Evolutionary conservation across 35 echinoderm and acorn worm species (phyloP).

Genomic region (Ptychodera flava): DNA sequence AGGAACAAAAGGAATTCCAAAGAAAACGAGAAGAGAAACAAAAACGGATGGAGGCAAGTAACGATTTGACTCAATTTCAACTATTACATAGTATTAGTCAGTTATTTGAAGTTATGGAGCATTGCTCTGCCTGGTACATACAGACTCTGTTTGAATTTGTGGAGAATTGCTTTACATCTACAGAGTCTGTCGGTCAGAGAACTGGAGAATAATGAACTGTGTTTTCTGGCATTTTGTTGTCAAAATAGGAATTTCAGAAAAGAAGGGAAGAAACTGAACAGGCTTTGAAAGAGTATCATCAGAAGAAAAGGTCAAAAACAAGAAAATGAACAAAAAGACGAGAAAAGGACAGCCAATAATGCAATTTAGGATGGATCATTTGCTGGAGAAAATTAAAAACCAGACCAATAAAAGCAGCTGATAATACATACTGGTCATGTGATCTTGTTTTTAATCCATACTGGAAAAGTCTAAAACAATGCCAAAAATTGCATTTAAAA

Average conservation of each 20-base stretch:
- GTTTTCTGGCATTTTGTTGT: not conserved
- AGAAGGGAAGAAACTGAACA: constrained; percentile 10
- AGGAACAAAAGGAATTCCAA: constrained; percentile 8
- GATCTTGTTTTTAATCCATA: too few species aligned
- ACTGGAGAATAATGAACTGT: not conserved
- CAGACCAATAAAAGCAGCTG: too few species aligned
- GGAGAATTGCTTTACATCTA: not conserved
- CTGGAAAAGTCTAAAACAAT: too few species aligned
- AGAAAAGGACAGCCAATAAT: constrained; percentile 58
- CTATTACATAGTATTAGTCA: too few species aligned
- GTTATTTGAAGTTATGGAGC: too few species aligned
- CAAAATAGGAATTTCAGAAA: constrained; percentile 11
- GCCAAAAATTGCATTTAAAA: too few species aligned
- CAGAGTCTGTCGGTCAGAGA: not conserved
- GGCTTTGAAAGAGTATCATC: constrained; percentile 34
- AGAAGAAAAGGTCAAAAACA: constrained; percentile 37
- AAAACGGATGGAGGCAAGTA: constrained; percentile 1
- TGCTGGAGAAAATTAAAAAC: constrained; percentile 50
- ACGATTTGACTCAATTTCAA: too few species aligned
- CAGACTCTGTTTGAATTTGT: not conserved
- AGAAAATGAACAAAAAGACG: constrained; percentile 40
- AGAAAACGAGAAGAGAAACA: constrained; percentile 1
- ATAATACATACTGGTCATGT: too few species aligned
- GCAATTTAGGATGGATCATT: constrained; percentile 45
- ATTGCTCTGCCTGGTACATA: too few species aligned